Evolutionary conservation across 1,140 invertebrate genomes (phyloP).

Genomic region (Nebria ingens): DNA sequence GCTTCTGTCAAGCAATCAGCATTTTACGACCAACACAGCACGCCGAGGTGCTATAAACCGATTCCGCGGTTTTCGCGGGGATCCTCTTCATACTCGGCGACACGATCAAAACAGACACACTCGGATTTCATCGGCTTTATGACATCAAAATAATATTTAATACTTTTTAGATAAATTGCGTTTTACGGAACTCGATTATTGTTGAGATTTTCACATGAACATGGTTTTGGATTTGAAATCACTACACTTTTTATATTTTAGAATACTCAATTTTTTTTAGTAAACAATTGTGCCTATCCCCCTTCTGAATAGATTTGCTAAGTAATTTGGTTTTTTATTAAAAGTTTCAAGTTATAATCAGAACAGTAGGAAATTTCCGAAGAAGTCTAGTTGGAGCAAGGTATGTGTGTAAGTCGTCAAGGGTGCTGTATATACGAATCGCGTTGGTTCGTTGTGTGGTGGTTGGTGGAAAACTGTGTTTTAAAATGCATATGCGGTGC

Average conservation of each 20-base stretch:
- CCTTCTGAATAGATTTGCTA: too few relatives aligned
- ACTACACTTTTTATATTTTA: too few relatives aligned
- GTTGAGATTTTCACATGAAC: too few relatives aligned
- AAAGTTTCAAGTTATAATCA: too few relatives aligned
- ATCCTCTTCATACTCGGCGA: neutral
- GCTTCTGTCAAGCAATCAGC: slow-evolving; percentile 25
- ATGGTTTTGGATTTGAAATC: too few relatives aligned
- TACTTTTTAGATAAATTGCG: too few relatives aligned
- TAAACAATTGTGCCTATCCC: too few relatives aligned
- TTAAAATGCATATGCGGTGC: slow-evolving; percentile 8
- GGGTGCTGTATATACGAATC: slow-evolving; percentile 3
- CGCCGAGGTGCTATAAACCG: slow-evolving; percentile 25
- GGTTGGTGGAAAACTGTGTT: neutral
- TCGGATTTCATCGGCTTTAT: neutral
- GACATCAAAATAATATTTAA: too few relatives aligned
- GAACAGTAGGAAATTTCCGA: neutral
- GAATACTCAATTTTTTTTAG: too few relatives aligned
- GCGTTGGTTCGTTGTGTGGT: neutral
- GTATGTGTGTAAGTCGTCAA: neutral
- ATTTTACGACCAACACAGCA: slow-evolving; percentile 26
- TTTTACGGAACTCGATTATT: too few relatives aligned
- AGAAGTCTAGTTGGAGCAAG: neutral
- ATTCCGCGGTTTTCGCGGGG: slow-evolving; percentile 18
- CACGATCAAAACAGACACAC: neutral
- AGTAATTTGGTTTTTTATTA: too few relatives aligned